Evolutionary conservation across 2,888 invertebrate genomes (phyloP), one percentile per base, ranked within the genome.

Genomic region (Drosophila gaucha): DNA sequence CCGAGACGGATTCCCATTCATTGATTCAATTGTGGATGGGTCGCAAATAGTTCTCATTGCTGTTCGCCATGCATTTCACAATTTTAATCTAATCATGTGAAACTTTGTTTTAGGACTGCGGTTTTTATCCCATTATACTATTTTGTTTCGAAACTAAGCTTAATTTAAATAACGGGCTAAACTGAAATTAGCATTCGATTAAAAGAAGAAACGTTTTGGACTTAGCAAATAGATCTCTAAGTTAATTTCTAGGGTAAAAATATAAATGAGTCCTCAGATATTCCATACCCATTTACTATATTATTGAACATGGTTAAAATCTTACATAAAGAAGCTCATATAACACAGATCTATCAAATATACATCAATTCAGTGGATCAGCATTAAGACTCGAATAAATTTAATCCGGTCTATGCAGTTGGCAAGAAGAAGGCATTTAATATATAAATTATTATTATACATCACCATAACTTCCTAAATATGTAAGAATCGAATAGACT

Each of bases 21-120:
- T 26, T 35, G 33, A 31, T 38, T 62, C 52, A 50, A 43, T 49
- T 65, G 38, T 35, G 35, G 10, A 63, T 63, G 47, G 55, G 10
- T 55, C 47, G 49, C 66, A 22, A 33, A 59, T 28, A 30, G 46
- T 58, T 64, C 41, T 36, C 50, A 20, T 38, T 47, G 49, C 41
- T 22, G 20, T 54, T 57, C 38, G 65, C 46, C 55, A 74, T 58
- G 71, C 62, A 47, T 51, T 73, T 78, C 67, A 64, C 56, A 44
- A 49, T 16, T 47, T 38, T 79, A 70, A 75, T 77, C 73, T 44
- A 70, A 68, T 78, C 64, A 82, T 70, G 67, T 65, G 78, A 79
- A 67, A 75, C 67, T 54, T 62, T 54, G 56, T 54, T 72, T 59
- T 41, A 36, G 50, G 47, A 46, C 30, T 77, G 74, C 67, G 63